Conservation (phyloP, 2,888 invertebrate genomes). For the Hypsopygia costalis region DNA sequence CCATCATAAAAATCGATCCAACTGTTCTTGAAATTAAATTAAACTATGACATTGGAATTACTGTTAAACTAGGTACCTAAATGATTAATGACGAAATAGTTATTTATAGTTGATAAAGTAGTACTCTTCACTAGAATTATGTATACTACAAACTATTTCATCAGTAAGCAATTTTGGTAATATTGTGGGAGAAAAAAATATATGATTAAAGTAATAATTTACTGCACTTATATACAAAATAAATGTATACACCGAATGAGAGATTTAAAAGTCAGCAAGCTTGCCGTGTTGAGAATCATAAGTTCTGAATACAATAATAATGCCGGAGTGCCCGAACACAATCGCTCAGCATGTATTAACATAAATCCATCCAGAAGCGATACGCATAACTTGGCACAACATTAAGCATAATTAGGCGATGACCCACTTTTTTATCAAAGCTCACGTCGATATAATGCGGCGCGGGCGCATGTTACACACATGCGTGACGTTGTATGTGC, state of each 20-base stretch:
- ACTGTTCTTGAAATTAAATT: too few species aligned
- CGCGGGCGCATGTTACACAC: constrained; percentile 33
- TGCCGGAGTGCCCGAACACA: constrained; percentile 21
- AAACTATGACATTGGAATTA: too few species aligned
- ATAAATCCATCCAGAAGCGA: constrained; percentile 55
- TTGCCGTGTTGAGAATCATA: constrained; percentile 21
- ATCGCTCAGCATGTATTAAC: constrained; percentile 39
- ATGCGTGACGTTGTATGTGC: constrained; percentile 19
- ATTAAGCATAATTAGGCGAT: constrained; percentile 63
- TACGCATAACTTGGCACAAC: constrained; percentile 58
- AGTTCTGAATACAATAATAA: constrained; percentile 27
- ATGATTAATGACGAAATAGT: too few species aligned
- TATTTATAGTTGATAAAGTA: too few species aligned
- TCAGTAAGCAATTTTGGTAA: too few species aligned
- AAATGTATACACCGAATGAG: neutral
- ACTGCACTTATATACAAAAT: neutral
- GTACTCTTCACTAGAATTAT: too few species aligned
- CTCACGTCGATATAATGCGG: constrained; percentile 34
- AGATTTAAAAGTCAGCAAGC: constrained; percentile 5
- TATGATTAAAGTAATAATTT: too few species aligned
- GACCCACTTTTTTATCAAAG: constrained; percentile 66
- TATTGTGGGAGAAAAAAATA: too few species aligned
- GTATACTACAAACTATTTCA: too few species aligned
- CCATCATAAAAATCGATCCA: too few species aligned
- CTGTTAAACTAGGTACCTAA: too few species aligned